Percentiles rank a stretch among this genome's conserved stretches.
phyloP scores from a whole-genome alignment of 2,797 vertebrate genomes.

The Cetoscarus ocellatus region DNA sequence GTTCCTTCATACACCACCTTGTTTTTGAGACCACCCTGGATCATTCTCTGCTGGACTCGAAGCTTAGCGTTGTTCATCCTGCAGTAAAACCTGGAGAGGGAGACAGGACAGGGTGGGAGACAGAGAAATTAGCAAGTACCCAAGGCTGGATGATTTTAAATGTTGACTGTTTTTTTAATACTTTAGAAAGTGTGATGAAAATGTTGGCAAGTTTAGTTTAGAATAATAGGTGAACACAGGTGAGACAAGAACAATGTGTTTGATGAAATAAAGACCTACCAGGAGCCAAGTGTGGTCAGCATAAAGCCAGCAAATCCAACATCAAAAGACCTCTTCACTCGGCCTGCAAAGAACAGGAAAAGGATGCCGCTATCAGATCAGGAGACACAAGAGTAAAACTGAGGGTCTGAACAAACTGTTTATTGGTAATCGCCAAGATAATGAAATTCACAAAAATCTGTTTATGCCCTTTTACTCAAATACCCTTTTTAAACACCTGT shows the following conservation, averaged over 20 bases:
- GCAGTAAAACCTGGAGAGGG: slow-evolving; percentile 78
- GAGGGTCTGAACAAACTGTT: neutral
- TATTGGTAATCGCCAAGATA: too few species aligned
- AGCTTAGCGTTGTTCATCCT: slow-evolving; percentile 74
- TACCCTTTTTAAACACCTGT: neutral
- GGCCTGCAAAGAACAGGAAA: slow-evolving; percentile 66
- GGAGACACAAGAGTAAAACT: neutral
- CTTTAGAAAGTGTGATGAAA: neutral
- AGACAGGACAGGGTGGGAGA: neutral
- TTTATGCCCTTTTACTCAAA: too few species aligned
- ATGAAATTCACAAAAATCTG: too few species aligned
- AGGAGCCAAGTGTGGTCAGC: slow-evolving; percentile 82
- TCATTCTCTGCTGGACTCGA: slow-evolving; percentile 74
- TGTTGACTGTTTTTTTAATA: neutral
- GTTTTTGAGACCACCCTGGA: slow-evolving; percentile 83
- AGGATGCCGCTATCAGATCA: slow-evolving; percentile 2
- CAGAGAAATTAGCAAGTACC: neutral
- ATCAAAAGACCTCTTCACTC: slow-evolving; percentile 83
- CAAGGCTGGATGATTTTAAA: neutral
- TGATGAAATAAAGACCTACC: slow-evolving; percentile 66
- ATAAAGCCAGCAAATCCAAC: slow-evolving; percentile 82
- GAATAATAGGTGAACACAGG: too few species aligned
- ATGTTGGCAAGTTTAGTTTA: neutral
- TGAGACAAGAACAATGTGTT: fast-evolving
- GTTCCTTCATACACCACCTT: slow-evolving; percentile 84